These are phyloP conservation scores for Iselma pallidipennis DNA, from an alignment of 2,888 invertebrate species.

Conservation along the genomic window DNA sequence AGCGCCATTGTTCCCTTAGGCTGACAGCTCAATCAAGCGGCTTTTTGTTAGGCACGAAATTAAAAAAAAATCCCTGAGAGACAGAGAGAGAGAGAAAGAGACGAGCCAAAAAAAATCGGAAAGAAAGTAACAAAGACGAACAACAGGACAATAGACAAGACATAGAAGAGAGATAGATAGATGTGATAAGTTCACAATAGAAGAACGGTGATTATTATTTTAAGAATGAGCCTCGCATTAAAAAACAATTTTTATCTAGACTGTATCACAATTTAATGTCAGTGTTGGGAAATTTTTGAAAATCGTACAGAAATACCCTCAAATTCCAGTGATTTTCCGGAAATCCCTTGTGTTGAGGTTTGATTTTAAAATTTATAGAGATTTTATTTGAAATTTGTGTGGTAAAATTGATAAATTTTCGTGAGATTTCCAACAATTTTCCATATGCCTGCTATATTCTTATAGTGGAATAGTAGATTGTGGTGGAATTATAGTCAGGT, in stretches of 20 bases:
- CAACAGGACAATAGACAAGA: neutral
- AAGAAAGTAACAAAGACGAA: neutral
- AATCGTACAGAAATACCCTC: neutral
- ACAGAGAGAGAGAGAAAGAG: neutral
- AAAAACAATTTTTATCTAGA: conserved; percentile 53
- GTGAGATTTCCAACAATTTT: neutral
- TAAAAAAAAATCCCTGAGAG: conserved; percentile 34
- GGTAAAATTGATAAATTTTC: neutral
- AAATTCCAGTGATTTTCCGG: neutral
- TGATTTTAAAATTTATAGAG: no score
- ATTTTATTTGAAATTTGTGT: neutral
- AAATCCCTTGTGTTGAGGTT: no score
- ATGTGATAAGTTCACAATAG: no score
- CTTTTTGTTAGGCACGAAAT: conserved; percentile 49
- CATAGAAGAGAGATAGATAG: conserved; percentile 11
- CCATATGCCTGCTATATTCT: neutral
- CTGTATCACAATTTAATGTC: conserved; percentile 35
- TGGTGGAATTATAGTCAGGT: conserved; percentile 50
- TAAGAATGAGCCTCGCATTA: conserved; percentile 52
- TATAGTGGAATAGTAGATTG: conserved; percentile 13
- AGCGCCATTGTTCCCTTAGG: conserved; percentile 53
- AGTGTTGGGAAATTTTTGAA: neutral
- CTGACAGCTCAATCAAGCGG: conserved; percentile 56
- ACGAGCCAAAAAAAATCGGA: neutral
- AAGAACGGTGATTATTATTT: conserved; percentile 50